Base-by-base conservation (phyloP, 1,140 invertebrate genomes). In the Ceratina australensis region DNA sequence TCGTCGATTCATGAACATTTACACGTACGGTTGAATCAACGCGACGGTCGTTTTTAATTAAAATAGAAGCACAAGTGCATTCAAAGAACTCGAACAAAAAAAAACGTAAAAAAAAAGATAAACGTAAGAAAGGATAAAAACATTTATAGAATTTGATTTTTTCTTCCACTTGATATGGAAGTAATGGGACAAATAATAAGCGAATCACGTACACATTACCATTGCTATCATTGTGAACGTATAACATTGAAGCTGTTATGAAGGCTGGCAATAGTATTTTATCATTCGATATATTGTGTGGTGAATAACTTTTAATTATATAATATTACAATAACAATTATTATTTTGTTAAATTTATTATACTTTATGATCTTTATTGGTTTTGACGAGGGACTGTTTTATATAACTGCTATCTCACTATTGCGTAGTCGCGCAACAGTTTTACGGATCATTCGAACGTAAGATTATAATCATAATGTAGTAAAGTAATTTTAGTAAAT, bases 311-410 rank as follows among this genome's bases (percentile, higher is more conserved):
- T 85, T 89, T 85, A 88, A 90, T 89, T 87, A 86, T 83, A 82
- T 87, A 88, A 87, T 80, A 85, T 89, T 88, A 86, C 80, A 73
- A 83, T 86, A 80, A 85, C 73, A 84, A 86, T 78, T 84, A 87
- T 87, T 86, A 85, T 89, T 90, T 90, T 86, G 88, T 89, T 89
- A 88, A 90, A 87, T 88, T 89, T 86, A 89, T 86, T 89, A 90
- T 89, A 84, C 78, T 87, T 87, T 86, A 88, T 82, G 84, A 90
- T 89, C 89, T 87, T 76, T 88, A 89, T 91, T 89, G 88, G 85
- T 91, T 91, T 90, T 88, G 80, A 90, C 88, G 87, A 90, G 88
- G 90, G 90, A 92, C 90, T 92, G 91, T 92, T 92, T 91, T 92
- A 87, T 91, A 92, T 91, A 90, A 90, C 85, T 90, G 87, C 86